Percentiles rank a stretch among this genome's conserved stretches.
phyloP scores from a whole-genome alignment of 1,140 invertebrate genomes.

The Euura lappo region DNA sequence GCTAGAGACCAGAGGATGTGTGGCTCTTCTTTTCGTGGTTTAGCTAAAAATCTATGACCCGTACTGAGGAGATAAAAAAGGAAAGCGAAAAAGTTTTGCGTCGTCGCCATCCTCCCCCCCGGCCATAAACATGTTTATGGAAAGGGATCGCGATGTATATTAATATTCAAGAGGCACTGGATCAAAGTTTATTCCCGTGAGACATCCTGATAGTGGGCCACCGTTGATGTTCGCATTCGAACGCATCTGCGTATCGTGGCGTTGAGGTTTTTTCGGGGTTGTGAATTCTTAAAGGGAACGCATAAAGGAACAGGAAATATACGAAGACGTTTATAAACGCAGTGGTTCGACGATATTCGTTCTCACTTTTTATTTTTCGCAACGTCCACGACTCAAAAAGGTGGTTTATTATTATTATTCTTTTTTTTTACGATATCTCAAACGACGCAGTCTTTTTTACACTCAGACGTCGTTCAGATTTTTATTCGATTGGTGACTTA shows the following conservation, averaged over 20 bases:
- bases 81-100: not conserved
- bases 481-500: too few relatives aligned
- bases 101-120: not conserved
- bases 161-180: conserved; percentile 7
- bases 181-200: conserved; percentile 1
- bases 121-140: not conserved
- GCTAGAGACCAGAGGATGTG: not conserved
- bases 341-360: not conserved
- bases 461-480: too few relatives aligned
- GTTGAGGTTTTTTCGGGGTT: too few relatives aligned
- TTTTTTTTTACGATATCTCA: too few relatives aligned
- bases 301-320: too few relatives aligned
- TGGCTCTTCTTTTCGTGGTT: not conserved
- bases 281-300: too few relatives aligned
- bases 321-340: not conserved
- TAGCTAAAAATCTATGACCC: not conserved
- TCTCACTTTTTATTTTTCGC: not conserved
- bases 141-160: not conserved
- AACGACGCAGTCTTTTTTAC: too few relatives aligned
- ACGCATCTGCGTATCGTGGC: too few relatives aligned
- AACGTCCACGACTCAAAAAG: too few relatives aligned
- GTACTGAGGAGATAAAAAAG: not conserved
- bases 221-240: too few relatives aligned
- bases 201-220: not conserved
- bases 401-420: not conserved